Evolutionary conservation across 2,888 invertebrate genomes (phyloP), one percentile per base, ranked within the genome.

Genomic region (Tanypteryx hageni): DNA sequence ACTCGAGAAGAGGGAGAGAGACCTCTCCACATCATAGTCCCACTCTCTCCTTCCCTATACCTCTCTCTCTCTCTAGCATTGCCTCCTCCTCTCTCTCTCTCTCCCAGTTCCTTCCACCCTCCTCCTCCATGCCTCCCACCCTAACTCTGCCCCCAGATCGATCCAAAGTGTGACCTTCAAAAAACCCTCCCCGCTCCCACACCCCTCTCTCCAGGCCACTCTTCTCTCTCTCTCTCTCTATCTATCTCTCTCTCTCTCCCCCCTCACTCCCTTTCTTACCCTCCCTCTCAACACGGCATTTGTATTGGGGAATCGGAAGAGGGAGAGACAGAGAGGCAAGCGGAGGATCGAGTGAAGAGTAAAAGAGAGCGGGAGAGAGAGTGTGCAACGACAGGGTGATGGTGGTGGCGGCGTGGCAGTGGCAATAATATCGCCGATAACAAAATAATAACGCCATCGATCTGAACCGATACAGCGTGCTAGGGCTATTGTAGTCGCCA

Each of bases 101-200:
- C 18, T 10, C 83, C 56, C 56, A 0, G 16, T 8, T 31, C 4
- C 13, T n/a, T 44, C 9, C 83, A 5, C 22, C 9, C 8, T n/a
- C 57, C 18, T 57, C 57, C 83, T 13, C 83, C 83, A n/a, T 56
- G 56, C 83, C 57, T 31, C n/a, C 44, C 83, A n/a, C 83, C 57
- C 56, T 57, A n/a, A 57, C 56, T 57, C 44, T 83, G 83, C 83
- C 83, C 83, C 57, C 83, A n/a, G 64, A 89, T 89, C 89, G 89
- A 89, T 89, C 89, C 89, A 56, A 31, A 64, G 68, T 44, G 89
- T 89, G 89, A 89, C 89, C 89, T 89, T 89, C 89, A 89, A 89
- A 89, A 89, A 89, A 86, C 61, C 58, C 83, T 83, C 83, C 83
- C 56, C 18, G 18, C 56, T n/a, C 56, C 83, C 83, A 83, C 83